Evolutionary conservation across 2,888 invertebrate species (phyloP), one percentile per base, ranked within the genome.

Genomic region (Drepana falcataria): DNA sequence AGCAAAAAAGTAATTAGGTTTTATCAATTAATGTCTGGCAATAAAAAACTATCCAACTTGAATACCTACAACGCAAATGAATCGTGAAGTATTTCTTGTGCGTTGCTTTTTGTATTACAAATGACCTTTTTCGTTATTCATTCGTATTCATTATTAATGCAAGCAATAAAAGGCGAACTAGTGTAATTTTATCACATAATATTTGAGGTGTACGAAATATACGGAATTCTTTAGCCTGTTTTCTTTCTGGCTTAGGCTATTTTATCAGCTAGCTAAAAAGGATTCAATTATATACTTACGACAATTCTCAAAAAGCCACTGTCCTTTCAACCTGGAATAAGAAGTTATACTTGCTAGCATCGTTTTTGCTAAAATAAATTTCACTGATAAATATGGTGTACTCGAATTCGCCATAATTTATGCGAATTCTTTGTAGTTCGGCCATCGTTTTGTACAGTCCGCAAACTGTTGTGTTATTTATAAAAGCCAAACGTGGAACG

Each of bases 401-500:
- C 35, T n/a, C 33, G 49, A 51, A 51, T 59, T 56, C 56, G 63
- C 60, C 59, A 34, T 52, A 48, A 62, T 60, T 55, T 57, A 69
- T 70, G 64, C 61, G 60, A 69, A 75, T 73, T 66, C 66, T 59
- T 59, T 55, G n/a, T 35, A 63, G 56, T 63, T 60, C 59, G 59
- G 61, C 59, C 60, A 67, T 69, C 57, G 66, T 72, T 67, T 68
- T 63, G 61, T 63, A 64, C 68, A 75, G 75, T 70, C 73, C 68
- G 71, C 61, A 64, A 71, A 67, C 68, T 69, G 75, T 75, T 78
- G 75, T 76, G 74, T 79, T 82, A 82, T 83, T 79, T 81, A 77
- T 83, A 80, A 75, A 71, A 71, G 40, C 65, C 71, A 70, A 77
- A 78, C 75, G 74, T 66, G 74, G 75, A 78, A 77, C 69, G 75